Base-by-base conservation (phyloP, 2,113 vertebrate genomes). In the Chaetura pelagica region DNA sequence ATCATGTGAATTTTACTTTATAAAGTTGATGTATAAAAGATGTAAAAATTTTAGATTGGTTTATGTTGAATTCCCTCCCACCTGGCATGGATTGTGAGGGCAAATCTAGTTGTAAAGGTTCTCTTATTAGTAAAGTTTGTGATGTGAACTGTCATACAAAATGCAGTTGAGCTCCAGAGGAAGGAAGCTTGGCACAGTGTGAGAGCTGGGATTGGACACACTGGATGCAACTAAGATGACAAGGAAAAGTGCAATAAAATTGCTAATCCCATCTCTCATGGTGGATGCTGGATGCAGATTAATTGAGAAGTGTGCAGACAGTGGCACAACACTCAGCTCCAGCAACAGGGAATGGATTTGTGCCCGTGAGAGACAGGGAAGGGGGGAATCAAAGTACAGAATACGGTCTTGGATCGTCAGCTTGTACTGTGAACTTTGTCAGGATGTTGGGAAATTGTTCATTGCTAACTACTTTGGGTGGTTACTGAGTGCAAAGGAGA, bases 341-440 rank as follows among this genome's bases (percentile, higher is more conserved):
- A 24, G n/a, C 32, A 18, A 3, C 2, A 2, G 18, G 48, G 44
- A 68, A 38, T 22, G 32, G 44, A 54, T 19, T 66, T 69, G 5
- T 7, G 35, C 42, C 29, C 15, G 21, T 38, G 0, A n/a, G 34
- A 61, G 54, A 40, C 7, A n/a, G 63, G 29, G 19, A 59, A 5
- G 1, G 15, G 38, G 58, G 30, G 40, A 87, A 73, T 81, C 95
- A 95, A 97, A 97, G 96, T 97, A 18, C 96, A 87, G 32, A 62
- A 30, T 19, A 8, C 5, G 5, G 86, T 96, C 68, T 90, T 96
- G 90, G 84, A 88, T 96, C 84, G 4, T 76, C 94, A 89, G 74
- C 32, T 91, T 90, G 84, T 74, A 91, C 96, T 42, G 42, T 93
- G 91, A 69, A 87, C 95, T 94, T 92, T 90, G 95, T 80, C 87